A percentile compares a stretch with the other conserved stretches of the same genome.
phyloP scores from a whole-genome alignment of 2,113 vertebrate genomes.

The Equus quagga region DNA sequence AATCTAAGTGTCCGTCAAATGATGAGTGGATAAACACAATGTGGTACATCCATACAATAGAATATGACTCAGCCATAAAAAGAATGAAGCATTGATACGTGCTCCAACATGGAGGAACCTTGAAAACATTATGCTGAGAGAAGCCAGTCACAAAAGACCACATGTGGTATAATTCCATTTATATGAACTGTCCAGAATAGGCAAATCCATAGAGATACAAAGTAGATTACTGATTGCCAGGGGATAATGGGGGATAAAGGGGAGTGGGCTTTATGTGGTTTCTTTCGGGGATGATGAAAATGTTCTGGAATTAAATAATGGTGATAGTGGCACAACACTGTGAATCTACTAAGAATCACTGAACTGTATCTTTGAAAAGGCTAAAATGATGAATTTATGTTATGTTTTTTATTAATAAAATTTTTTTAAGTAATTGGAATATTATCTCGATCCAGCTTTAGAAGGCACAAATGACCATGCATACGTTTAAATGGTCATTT shows the following conservation, averaged over 20 bases:
- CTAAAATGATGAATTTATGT: background rate
- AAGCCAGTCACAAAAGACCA: background rate
- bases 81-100: background rate
- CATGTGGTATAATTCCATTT: background rate
- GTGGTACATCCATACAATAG: background rate
- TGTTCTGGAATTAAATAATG: background rate
- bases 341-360: background rate
- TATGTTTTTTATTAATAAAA: background rate
- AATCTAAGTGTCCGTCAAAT: background rate
- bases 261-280: background rate
- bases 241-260: too few species aligned
- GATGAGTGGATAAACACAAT: background rate
- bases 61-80: background rate
- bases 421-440: background rate
- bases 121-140: constrained; percentile 1
- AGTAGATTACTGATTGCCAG: background rate
- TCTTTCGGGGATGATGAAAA: background rate
- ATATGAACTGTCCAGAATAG: background rate
- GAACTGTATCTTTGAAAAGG: background rate
- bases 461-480: background rate
- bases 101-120: background rate
- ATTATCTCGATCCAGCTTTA: background rate
- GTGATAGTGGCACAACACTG: background rate
- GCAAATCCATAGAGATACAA: background rate
- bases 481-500: background rate